Evolutionary conservation across 2,797 vertebrate species (phyloP).

Genomic region (Eupleurogrammus muticus): DNA sequence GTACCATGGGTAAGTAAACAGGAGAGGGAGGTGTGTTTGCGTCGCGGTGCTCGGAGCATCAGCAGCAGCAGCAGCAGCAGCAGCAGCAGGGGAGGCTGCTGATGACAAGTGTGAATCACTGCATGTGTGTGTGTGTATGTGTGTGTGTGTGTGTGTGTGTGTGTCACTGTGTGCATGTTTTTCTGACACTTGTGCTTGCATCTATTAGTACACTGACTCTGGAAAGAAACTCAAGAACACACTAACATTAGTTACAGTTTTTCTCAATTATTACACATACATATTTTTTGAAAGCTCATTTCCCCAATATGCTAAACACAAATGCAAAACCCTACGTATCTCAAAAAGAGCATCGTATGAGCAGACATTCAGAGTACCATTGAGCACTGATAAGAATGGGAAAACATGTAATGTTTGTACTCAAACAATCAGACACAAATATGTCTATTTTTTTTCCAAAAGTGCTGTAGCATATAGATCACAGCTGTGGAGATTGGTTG

Average conservation of each 20-base stretch:
- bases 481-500: too few species aligned
- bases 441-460: too few species aligned
- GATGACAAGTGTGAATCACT: slow-evolving; percentile 24
- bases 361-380: too few species aligned
- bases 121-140: slow-evolving; percentile 12
- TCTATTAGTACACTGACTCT: slow-evolving; percentile 28
- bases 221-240: slow-evolving; percentile 7
- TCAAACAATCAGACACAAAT: too few species aligned
- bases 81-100: slow-evolving; percentile 26
- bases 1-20: slow-evolving; percentile 94
- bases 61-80: slow-evolving; percentile 50
- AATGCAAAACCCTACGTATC: too few species aligned
- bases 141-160: slow-evolving; percentile 27
- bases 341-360: too few species aligned
- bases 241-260: not conserved
- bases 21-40: slow-evolving; percentile 67
- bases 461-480: too few species aligned
- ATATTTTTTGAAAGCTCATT: too few species aligned
- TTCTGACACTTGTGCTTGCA: slow-evolving; percentile 41
- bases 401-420: too few species aligned
- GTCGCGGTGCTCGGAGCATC: slow-evolving; percentile 31
- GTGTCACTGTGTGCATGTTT: slow-evolving; percentile 24
- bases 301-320: too few species aligned
- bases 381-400: too few species aligned
- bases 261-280: too few species aligned